Percentiles rank a stretch among this genome's conserved stretches.
Conservation (phyloP, 2,888 invertebrate species). For the Tetrapedia diversipes region DNA sequence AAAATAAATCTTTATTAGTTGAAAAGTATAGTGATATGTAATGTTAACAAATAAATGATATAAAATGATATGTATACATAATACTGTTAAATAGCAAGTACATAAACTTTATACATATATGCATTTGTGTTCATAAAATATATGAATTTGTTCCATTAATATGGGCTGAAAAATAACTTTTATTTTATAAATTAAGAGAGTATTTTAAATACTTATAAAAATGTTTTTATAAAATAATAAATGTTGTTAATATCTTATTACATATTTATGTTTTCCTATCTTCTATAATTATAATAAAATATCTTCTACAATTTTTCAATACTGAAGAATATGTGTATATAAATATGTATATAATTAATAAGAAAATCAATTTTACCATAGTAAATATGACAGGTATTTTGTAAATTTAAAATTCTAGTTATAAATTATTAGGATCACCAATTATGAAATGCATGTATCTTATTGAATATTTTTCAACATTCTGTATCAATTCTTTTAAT, state of each 20-base stretch:
- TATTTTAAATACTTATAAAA: slow-evolving; percentile 9
- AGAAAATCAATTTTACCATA: too few species aligned
- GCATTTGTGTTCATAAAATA: too few species aligned
- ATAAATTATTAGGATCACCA: too few species aligned
- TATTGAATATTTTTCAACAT: too few species aligned
- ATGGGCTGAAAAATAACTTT: background rate
- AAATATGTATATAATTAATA: too few species aligned
- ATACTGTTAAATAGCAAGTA: background rate
- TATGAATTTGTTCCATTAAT: background rate
- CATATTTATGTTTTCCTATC: background rate
- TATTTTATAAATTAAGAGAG: background rate
- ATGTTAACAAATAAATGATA: slow-evolving; percentile 61
- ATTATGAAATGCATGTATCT: too few species aligned
- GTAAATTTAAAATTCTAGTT: too few species aligned
- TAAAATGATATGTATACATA: background rate
- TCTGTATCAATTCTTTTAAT: too few species aligned
- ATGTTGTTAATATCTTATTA: background rate
- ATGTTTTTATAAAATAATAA: background rate
- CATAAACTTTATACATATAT: slow-evolving; percentile 1
- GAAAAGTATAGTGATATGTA: slow-evolving; percentile 88
- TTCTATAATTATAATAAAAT: too few species aligned
- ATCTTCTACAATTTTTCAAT: slow-evolving; percentile 59
- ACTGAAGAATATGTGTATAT: too few species aligned
- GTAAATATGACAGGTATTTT: too few species aligned
- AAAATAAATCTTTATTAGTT: slow-evolving; percentile 88